A percentile compares a stretch with the other conserved stretches of the same genome.
These are phyloP conservation scores for Meteorus sp. DNA, from an alignment of 1,140 invertebrate species.

Conservation along the genomic window DNA sequence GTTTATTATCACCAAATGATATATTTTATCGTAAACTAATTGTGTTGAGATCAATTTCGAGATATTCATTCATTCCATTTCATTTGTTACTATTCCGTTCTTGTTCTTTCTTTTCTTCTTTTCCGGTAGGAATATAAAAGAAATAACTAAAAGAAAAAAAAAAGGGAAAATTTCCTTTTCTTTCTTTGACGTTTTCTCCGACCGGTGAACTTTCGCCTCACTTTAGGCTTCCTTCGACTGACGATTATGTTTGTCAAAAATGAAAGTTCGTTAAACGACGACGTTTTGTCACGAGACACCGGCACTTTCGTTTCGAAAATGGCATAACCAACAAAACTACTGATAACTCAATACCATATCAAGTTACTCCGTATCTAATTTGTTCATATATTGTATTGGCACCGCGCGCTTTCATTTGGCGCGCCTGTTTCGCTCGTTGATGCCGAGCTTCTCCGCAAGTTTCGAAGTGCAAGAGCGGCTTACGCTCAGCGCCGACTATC, in stretches of 20 bases:
- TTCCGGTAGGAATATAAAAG: no score
- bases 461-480: slow-evolving; percentile 28
- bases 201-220: slow-evolving; percentile 10
- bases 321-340: slow-evolving; percentile 49
- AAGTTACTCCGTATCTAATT: no score
- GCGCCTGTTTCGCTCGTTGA: slow-evolving; percentile 35
- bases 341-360: no score
- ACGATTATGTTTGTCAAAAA: slow-evolving; percentile 19
- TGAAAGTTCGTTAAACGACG: slow-evolving; percentile 5
- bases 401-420: slow-evolving; percentile 43
- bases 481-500: slow-evolving; percentile 54
- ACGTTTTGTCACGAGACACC: slow-evolving; percentile 40
- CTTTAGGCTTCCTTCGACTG: slow-evolving; percentile 6
- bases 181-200: slow-evolving; percentile 10
- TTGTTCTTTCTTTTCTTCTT: no score
- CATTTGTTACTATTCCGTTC: no score
- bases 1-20: no score
- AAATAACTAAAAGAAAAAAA: no score
- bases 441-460: slow-evolving; percentile 12
- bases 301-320: slow-evolving; percentile 53
- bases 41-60: no score
- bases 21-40: no score
- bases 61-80: no score
- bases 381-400: no score
- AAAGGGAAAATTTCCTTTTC: neutral